Evolutionary conservation across 2,797 vertebrate species (phyloP).

Genomic region (Spheniscus humboldti): DNA sequence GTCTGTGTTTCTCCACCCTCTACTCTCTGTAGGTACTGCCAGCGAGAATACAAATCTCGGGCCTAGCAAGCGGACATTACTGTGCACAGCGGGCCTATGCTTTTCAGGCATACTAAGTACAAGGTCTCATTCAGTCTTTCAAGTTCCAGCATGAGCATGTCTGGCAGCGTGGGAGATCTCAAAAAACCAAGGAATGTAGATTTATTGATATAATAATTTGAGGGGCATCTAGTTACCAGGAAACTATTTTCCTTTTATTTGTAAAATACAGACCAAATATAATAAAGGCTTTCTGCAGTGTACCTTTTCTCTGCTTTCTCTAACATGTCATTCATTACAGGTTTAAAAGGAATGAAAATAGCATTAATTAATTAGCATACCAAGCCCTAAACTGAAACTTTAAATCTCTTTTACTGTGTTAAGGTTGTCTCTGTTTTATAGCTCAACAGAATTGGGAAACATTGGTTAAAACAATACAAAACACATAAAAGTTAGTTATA

Average conservation of each 20-base stretch:
- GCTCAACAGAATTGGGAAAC: constrained; percentile 24
- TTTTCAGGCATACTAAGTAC: background rate
- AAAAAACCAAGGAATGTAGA: background rate
- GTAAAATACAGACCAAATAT: background rate
- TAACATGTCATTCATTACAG: background rate
- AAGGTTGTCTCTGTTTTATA: constrained; percentile 25
- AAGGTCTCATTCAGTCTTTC: background rate
- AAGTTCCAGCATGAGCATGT: background rate
- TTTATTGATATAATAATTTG: background rate
- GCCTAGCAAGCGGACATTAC: background rate
- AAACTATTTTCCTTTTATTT: background rate
- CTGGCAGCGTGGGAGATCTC: background rate
- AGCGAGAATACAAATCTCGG: accelerated
- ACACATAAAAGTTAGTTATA: constrained; percentile 46
- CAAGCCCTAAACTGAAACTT: constrained; percentile 24
- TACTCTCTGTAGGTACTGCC: background rate
- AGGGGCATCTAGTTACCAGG: background rate
- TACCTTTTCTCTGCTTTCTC: background rate
- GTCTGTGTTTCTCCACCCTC: background rate
- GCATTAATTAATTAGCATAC: constrained; percentile 8
- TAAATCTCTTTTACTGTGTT: constrained; percentile 25
- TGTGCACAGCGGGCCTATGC: background rate
- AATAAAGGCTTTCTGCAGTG: background rate
- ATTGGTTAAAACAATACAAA: constrained; percentile 47
- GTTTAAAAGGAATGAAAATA: constrained; percentile 3